Evolutionary conservation across 2,888 invertebrate species (phyloP).

Genomic region (Thecophora atra): DNA sequence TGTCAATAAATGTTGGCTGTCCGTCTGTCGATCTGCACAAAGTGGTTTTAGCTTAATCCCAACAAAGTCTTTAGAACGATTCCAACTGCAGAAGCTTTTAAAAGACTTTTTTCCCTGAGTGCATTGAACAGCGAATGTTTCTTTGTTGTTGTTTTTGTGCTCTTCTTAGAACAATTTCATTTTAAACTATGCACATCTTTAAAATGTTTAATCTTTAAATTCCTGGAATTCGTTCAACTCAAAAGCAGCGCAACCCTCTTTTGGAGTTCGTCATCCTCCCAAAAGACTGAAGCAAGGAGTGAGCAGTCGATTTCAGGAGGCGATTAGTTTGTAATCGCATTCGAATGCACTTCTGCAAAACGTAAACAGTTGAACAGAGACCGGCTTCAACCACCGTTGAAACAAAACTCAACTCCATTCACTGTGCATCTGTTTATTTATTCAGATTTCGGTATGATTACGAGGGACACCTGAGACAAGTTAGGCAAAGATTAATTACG

Average conservation of each 20-base stretch:
- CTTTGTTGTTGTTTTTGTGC: not conserved
- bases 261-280: not conserved
- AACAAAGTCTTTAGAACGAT: not conserved
- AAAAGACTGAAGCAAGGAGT: not conserved
- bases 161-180: not conserved
- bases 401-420: too few relatives aligned
- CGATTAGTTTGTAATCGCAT: not conserved
- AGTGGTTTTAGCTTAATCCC: slow-evolving; percentile 16
- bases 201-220: slow-evolving; percentile 36
- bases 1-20: slow-evolving; percentile 35
- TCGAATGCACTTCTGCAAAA: not conserved
- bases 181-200: slow-evolving; percentile 2
- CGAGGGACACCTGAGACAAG: slow-evolving; percentile 55
- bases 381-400: too few relatives aligned
- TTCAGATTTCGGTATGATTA: slow-evolving; percentile 56
- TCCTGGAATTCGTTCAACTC: slow-evolving; percentile 31
- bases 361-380: too few relatives aligned
- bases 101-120: not conserved
- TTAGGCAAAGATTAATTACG: too few relatives aligned
- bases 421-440: too few relatives aligned
- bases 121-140: not conserved
- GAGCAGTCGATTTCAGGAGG: too few relatives aligned
- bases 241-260: not conserved
- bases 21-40: slow-evolving; percentile 1
- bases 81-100: slow-evolving; percentile 14